phyloP scores from a whole-genome alignment of 2,797 vertebrate species.

The Helarctos malayanus region DNA sequence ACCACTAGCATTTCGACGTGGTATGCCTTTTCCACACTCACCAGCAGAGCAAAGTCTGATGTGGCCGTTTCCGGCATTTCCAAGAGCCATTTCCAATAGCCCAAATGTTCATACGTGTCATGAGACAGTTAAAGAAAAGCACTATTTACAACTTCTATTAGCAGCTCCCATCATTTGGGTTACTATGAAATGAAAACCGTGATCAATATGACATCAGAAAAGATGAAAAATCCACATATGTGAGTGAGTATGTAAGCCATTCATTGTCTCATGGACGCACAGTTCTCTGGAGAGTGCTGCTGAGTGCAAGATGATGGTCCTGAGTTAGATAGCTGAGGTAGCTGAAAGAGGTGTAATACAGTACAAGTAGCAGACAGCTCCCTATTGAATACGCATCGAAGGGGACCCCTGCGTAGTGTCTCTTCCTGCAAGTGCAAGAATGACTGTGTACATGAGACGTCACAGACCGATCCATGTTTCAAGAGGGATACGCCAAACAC shows the following conservation, averaged over 20 bases:
- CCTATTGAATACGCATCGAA: constrained; percentile 18
- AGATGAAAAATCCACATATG: constrained; percentile 74
- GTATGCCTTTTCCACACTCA: not conserved
- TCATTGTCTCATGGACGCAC: constrained; percentile 74
- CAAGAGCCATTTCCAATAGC: not conserved
- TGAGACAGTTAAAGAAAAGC: constrained; percentile 74
- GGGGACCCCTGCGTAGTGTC: constrained; percentile 43
- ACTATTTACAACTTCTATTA: constrained; percentile 56
- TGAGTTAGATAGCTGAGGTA: constrained; percentile 75
- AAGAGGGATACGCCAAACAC: not conserved
- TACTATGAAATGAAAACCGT: constrained; percentile 71
- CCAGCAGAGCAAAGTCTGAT: not conserved
- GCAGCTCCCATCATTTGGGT: constrained; percentile 64
- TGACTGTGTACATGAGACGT: constrained; percentile 53
- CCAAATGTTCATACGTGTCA: not conserved
- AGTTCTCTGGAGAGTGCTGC: constrained; percentile 73
- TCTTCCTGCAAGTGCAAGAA: constrained; percentile 73
- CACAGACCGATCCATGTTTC: constrained; percentile 14
- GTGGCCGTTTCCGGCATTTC: constrained; percentile 26
- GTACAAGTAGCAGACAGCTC: constrained; percentile 65
- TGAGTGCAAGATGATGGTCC: constrained; percentile 66
- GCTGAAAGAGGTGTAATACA: constrained; percentile 72
- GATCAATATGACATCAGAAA: constrained; percentile 73
- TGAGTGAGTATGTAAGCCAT: constrained; percentile 68
- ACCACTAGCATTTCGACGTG: not conserved